Evolutionary conservation across 2,113 vertebrate species (phyloP).

Genomic region (Protobothrops flavoviridis): DNA sequence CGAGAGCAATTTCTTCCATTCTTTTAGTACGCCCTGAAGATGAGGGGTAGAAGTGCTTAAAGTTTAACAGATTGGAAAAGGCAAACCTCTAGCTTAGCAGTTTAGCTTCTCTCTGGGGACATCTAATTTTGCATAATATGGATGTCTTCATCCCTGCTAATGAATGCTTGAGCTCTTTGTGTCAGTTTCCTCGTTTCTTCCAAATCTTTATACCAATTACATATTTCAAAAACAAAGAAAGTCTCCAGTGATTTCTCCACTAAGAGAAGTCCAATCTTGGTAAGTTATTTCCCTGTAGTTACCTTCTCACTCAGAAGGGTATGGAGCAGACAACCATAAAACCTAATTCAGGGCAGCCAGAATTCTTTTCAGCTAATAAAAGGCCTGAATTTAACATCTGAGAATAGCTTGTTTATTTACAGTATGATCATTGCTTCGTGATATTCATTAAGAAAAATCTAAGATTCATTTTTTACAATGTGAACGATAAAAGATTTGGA

Average conservation of each 20-base stretch:
- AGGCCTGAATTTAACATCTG: neutral
- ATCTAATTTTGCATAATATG: neutral
- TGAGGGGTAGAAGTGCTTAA: neutral
- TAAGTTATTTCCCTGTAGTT: neutral
- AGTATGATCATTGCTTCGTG: neutral
- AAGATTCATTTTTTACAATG: neutral
- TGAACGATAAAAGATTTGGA: neutral
- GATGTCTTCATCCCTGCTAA: neutral
- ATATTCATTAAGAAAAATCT: neutral
- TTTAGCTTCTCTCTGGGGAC: neutral
- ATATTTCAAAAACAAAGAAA: neutral
- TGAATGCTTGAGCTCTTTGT: neutral
- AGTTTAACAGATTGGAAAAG: neutral
- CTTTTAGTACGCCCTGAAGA: neutral
- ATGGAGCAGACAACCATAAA: neutral
- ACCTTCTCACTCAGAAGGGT: neutral
- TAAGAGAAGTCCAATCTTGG: neutral
- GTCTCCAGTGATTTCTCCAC: neutral
- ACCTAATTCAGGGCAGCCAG: neutral
- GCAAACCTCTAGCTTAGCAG: neutral
- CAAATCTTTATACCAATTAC: neutral
- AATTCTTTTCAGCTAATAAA: neutral
- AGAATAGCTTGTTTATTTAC: neutral
- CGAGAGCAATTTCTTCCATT: neutral
- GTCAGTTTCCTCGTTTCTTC: neutral